Percentiles rank a stretch among this genome's conserved stretches.
These are phyloP conservation scores for Eurystomus glaucurus DNA, from an alignment of 2,797 vertebrate species.

Conservation along the genomic window DNA sequence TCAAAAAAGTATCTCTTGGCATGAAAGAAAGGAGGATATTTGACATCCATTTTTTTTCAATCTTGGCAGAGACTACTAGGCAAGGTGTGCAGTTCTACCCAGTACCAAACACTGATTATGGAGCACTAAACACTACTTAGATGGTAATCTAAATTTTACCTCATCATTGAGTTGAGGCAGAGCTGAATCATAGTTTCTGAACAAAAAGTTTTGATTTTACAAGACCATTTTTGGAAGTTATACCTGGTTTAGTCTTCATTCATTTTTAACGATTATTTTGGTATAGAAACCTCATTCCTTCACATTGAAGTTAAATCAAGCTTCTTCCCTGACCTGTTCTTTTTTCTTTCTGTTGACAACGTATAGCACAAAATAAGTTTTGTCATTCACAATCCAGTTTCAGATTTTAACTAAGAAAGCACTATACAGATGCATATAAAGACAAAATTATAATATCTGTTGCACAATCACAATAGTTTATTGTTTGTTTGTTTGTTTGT, in stretches of 20 bases:
- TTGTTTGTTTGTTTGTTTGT: too few relatives aligned
- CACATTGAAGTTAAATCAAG: background rate
- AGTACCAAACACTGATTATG: background rate
- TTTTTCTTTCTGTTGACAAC: background rate
- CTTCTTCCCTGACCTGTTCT: background rate
- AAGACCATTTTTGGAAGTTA: background rate
- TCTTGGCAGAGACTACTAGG: background rate
- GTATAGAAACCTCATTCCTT: background rate
- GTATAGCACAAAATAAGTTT: background rate
- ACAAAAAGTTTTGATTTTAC: background rate
- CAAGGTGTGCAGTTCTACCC: background rate
- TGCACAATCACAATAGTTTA: background rate
- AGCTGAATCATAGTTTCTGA: background rate
- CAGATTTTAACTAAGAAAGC: background rate
- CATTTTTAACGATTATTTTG: background rate
- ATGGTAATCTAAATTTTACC: background rate
- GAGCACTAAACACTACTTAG: background rate
- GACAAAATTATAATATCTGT: background rate
- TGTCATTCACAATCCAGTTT: background rate
- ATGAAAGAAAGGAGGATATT: background rate
- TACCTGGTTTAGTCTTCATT: background rate
- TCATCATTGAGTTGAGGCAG: rapidly evolving
- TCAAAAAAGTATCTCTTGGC: background rate
- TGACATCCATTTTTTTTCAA: background rate
- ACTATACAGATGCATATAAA: background rate